These are phyloP conservation scores for Gallirallus australis DNA, from an alignment of 2,797 vertebrate species.

Conservation along the genomic window DNA sequence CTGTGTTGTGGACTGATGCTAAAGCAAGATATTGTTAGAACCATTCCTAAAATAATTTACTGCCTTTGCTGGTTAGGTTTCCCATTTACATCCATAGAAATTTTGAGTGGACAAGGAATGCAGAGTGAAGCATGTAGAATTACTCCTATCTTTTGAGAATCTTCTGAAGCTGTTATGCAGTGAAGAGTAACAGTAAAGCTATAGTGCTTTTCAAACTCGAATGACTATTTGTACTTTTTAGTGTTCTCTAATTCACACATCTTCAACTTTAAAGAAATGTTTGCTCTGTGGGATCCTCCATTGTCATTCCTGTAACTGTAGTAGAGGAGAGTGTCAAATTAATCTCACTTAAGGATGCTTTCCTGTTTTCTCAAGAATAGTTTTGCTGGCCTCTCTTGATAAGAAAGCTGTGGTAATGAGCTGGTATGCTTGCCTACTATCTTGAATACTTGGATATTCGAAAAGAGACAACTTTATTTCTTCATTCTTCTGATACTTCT, in stretches of 20 bases:
- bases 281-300: not conserved
- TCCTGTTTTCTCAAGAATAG: constrained; percentile 35
- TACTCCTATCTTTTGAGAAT: not conserved
- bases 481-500: not conserved
- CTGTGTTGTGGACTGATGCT: not conserved
- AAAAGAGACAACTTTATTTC: not conserved
- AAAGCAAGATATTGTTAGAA: not conserved
- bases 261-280: not conserved
- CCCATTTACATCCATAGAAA: not conserved
- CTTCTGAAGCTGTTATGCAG: not conserved
- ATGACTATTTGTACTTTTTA: not conserved
- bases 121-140: not conserved
- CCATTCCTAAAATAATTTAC: not conserved
- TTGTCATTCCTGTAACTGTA: not conserved
- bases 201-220: not conserved
- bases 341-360: constrained; percentile 28
- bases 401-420: constrained; percentile 1
- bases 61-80: not conserved
- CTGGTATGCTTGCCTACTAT: not conserved
- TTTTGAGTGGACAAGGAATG: constrained; percentile 19
- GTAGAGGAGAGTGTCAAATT: constrained; percentile 1
- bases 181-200: not conserved
- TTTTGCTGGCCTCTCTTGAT: constrained; percentile 44
- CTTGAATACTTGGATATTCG: not conserved
- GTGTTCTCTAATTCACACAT: not conserved